Conservation (phyloP, 2,113 vertebrate genomes). For the Gulo gulo region DNA sequence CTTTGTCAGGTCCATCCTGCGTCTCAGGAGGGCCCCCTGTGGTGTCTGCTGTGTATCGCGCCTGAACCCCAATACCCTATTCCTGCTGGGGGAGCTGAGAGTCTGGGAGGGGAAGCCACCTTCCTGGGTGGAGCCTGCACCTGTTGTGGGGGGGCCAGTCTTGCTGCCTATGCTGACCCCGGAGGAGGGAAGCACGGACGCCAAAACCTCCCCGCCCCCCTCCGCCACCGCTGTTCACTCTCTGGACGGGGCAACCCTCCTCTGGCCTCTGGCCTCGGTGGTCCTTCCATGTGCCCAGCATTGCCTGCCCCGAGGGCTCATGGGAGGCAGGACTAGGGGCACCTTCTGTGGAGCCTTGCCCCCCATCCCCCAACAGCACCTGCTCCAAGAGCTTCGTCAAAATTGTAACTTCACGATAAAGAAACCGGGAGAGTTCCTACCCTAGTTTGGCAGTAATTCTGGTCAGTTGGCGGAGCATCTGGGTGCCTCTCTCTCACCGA, state of each 20-base stretch:
- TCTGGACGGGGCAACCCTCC: too few relatives aligned
- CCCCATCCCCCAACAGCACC: too few relatives aligned
- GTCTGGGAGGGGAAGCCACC: neutral
- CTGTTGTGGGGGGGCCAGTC: too few relatives aligned
- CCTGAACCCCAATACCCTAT: too few relatives aligned
- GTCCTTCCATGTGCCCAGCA: neutral
- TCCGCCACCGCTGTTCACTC: neutral
- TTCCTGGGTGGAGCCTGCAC: neutral
- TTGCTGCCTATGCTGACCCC: neutral
- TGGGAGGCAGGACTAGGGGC: neutral
- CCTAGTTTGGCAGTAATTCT: too few relatives aligned
- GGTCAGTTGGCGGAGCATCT: accelerated
- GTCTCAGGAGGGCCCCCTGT: neutral
- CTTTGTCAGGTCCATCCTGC: neutral
- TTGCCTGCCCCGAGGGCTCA: neutral
- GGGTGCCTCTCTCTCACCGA: neutral
- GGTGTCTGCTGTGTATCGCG: neutral
- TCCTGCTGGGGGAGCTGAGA: too few relatives aligned
- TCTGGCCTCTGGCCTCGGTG: neutral
- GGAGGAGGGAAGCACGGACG: neutral
- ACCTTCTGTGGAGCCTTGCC: neutral
- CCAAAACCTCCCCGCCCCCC: neutral
- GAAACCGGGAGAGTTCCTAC: accelerated
- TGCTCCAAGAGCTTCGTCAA: neutral
- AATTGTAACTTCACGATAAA: neutral